Evolutionary conservation across 2,113 vertebrate genomes (phyloP).

Genomic region (Epinephelus cyanopodus): DNA sequence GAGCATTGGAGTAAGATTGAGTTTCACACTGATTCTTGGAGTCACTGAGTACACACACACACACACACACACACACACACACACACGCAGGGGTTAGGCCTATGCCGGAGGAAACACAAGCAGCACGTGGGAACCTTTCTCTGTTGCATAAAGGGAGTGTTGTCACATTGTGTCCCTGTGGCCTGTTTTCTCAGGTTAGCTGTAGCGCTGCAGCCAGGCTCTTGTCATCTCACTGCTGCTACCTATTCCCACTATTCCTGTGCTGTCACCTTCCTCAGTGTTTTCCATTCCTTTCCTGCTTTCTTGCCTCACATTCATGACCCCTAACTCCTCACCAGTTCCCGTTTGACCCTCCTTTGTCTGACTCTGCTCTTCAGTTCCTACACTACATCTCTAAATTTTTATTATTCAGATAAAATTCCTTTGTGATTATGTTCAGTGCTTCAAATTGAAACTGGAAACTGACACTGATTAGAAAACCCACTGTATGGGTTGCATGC

Average conservation of each 20-base stretch:
- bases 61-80: slow-evolving; percentile 11
- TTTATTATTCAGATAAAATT: background rate
- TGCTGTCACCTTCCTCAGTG: slow-evolving; percentile 8
- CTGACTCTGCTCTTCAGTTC: background rate
- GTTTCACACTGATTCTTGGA: slow-evolving; percentile 56
- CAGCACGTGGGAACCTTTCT: slow-evolving; percentile 43
- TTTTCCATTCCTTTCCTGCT: slow-evolving; percentile 29
- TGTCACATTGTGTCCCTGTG: slow-evolving; percentile 35
- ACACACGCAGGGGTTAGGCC: slow-evolving; percentile 12
- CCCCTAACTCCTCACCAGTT: background rate
- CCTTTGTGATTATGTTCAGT: background rate
- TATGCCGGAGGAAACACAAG: slow-evolving; percentile 30
- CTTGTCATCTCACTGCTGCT: slow-evolving; percentile 5
- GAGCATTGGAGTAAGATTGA: slow-evolving; percentile 52
- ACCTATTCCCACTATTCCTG: slow-evolving; percentile 33
- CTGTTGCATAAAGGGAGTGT: slow-evolving; percentile 40
- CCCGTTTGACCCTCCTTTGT: background rate
- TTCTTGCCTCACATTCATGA: slow-evolving; percentile 12
- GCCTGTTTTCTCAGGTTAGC: slow-evolving; percentile 36
- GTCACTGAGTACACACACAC: slow-evolving; percentile 30
- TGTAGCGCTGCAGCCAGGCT: slow-evolving; percentile 4
- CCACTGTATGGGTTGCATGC: background rate
- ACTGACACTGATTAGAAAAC: background rate
- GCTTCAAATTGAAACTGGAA: background rate
- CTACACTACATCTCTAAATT: background rate